Evolutionary conservation across 2,113 vertebrate species (phyloP).

Genomic region (Archilochus colubris): DNA sequence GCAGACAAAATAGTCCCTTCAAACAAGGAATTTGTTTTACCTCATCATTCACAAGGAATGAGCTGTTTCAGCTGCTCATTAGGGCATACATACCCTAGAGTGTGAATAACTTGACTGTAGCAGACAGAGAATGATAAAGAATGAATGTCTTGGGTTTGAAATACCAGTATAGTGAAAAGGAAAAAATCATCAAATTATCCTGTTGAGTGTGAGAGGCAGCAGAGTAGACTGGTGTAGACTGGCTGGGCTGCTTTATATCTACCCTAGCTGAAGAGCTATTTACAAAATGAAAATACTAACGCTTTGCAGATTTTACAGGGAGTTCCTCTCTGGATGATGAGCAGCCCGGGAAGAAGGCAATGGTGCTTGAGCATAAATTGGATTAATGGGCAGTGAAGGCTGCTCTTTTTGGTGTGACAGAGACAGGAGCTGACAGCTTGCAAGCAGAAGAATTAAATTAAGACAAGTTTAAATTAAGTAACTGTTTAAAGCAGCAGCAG

Average conservation of each 20-base stretch:
- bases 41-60: background rate
- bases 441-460: slow-evolving; percentile 47
- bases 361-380: slow-evolving; percentile 25
- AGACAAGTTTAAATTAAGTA: slow-evolving; percentile 54
- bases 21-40: background rate
- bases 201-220: background rate
- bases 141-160: background rate
- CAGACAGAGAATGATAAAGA: background rate
- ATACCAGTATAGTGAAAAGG: background rate
- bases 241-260: background rate
- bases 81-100: too few species aligned
- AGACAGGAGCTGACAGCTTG: slow-evolving; percentile 28
- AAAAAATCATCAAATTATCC: background rate
- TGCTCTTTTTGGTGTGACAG: slow-evolving; percentile 19
- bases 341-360: background rate
- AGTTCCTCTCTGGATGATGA: background rate
- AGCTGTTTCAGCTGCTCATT: background rate
- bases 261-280: background rate
- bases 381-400: slow-evolving; percentile 42
- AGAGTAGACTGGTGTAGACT: background rate
- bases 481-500: slow-evolving; percentile 6
- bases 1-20: background rate
- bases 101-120: background rate
- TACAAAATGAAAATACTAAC: background rate
- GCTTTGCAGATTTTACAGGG: background rate